Evolutionary conservation across 2,888 invertebrate species (phyloP), one percentile per base, ranked within the genome.

Genomic region (Oxycera nigricornis): DNA sequence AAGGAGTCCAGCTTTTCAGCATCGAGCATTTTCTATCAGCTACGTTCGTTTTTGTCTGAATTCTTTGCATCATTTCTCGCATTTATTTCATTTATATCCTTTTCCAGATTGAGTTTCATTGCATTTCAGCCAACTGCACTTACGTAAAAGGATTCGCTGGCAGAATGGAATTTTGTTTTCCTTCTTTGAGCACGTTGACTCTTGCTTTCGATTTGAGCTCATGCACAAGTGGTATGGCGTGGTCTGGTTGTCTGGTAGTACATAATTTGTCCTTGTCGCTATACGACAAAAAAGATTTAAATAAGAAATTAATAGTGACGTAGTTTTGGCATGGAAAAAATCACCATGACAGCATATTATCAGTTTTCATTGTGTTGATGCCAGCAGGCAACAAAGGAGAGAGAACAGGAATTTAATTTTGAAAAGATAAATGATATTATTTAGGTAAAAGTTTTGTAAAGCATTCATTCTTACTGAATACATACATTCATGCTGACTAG

Each of bases 211-310:
- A 46, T 11, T 46, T 11, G 6, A 3, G 14, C 3, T 11, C 46
- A 46, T 11, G 46, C 14, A 46, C 11, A 3, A 3, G 46, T 46
- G 14, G 17, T 17, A 46, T 2, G 46, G 46, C n/a, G 46, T 3
- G 6, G 4, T 46, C 14, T 7, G 2, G n/a, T n/a, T n/a, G 14
- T 46, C 3, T 35, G 6, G 35, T 11, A 6, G 3, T 46, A n/a
- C 46, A 46, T 46, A 46, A 46, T 46, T 46, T 46, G 46, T 46
- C 46, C 46, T 46, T 46, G 46, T 46, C 46, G 14, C 46, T 46
- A 46, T n/a, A 17, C 46, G 46, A 46, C 46, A 46, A 17, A 3
- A 14, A 11, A 3, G 46, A 46, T 46, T 46, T 46, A 3, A 46
- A 46, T 2, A 3, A 46, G 6, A 11, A 14, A 46, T 46, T 46